A percentile compares a stretch with the other conserved stretches of the same genome.
Conservation (phyloP, 2,888 invertebrate species). For the Hypolimnas misippus region DNA sequence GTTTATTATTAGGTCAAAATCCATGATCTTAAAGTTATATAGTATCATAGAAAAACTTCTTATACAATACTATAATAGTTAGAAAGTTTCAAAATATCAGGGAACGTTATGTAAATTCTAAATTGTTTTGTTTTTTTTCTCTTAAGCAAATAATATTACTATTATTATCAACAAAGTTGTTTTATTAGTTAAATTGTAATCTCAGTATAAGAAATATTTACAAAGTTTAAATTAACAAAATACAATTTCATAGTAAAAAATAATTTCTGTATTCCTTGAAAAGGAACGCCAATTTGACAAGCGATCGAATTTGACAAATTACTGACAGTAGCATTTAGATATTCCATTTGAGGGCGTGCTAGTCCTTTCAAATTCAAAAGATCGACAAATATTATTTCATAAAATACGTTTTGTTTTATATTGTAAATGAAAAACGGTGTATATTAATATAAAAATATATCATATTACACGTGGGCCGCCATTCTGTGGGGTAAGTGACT, state of each 20-base stretch:
- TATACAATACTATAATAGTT: too few relatives aligned
- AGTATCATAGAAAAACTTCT: too few relatives aligned
- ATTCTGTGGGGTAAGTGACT: slow-evolving; percentile 60
- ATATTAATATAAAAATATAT: slow-evolving; percentile 16
- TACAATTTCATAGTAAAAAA: background rate
- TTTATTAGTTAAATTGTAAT: too few relatives aligned
- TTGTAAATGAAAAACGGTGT: slow-evolving; percentile 31
- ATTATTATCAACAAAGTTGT: too few relatives aligned
- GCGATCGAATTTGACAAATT: slow-evolving; percentile 42
- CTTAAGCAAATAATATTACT: too few relatives aligned
- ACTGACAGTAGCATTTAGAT: slow-evolving; percentile 51
- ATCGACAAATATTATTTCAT: slow-evolving; percentile 24
- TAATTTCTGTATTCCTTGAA: slow-evolving; percentile 5
- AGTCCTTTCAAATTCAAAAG: slow-evolving; percentile 23
- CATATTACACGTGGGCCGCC: slow-evolving; percentile 14
- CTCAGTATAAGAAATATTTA: background rate
- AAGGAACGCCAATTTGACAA: slow-evolving; percentile 39
- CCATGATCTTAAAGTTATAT: too few relatives aligned
- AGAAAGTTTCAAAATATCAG: too few relatives aligned
- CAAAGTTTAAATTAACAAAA: background rate
- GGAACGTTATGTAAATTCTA: too few relatives aligned
- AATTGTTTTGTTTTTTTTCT: too few relatives aligned
- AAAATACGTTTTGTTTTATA: slow-evolving; percentile 9
- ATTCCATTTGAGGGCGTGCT: slow-evolving; percentile 69
- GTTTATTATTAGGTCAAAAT: too few relatives aligned